Conservation (phyloP, 2,797 vertebrate species). For the Pitangus sulphuratus region DNA sequence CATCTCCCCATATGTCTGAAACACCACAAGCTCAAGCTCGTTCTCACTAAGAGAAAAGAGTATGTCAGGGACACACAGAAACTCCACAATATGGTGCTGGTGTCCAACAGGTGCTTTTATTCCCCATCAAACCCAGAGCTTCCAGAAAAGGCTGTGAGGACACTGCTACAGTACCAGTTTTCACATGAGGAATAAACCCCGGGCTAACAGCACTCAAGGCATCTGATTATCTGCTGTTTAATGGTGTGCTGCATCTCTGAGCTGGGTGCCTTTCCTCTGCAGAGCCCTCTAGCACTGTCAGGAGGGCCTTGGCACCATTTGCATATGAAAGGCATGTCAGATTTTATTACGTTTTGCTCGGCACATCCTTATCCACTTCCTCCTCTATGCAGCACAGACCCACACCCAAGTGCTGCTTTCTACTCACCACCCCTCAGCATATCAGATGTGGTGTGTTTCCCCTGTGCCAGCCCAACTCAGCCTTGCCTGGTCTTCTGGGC, state of each 20-base stretch:
- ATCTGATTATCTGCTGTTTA: not conserved
- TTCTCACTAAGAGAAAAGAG: not conserved
- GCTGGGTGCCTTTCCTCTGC: not conserved
- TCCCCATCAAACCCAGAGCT: not conserved
- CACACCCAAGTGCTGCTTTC: not conserved
- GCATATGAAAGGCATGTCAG: not conserved
- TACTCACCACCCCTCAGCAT: rapidly evolving
- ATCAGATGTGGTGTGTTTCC: not conserved
- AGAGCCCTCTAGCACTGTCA: not conserved
- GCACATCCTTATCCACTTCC: not conserved
- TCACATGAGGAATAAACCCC: not conserved
- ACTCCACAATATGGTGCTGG: not conserved
- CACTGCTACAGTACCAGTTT: not conserved
- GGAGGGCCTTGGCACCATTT: not conserved
- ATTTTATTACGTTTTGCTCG: not conserved
- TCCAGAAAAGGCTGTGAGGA: not conserved
- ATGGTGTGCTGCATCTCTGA: not conserved
- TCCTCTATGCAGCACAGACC: not conserved
- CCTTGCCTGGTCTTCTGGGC: not conserved
- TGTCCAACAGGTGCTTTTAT: not conserved
- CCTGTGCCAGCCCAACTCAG: not conserved
- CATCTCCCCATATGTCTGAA: not conserved
- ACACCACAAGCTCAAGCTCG: not conserved
- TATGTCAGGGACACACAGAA: not conserved
- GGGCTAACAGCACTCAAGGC: not conserved